Base-by-base conservation (phyloP, 2,888 invertebrate species). In the Amaurobius ferox region DNA sequence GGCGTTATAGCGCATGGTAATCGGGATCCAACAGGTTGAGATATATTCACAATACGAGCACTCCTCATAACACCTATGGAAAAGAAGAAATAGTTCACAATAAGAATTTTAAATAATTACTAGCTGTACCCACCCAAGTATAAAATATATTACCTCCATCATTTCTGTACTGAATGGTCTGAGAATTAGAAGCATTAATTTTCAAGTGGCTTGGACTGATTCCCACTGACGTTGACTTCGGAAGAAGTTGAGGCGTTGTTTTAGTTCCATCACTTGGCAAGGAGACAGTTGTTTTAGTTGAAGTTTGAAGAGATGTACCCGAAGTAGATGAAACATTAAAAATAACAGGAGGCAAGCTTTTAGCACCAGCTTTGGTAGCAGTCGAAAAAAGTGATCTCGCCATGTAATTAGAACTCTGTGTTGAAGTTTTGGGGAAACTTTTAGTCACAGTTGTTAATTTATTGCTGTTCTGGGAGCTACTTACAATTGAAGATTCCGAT, bases 141-240 rank as follows among this genome's bases (percentile, higher is more conserved):
- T n/a, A n/a, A n/a, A 44, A 55, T n/a, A n/a, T 16, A 32, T 64
- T 29, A 86, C 85, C 85, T 61, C 85, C 85, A 68, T 86, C 85
- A 68, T 86, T 78, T 32, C 85, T 79, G 28, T 86, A 86, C 28
- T 86, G 85, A 68, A 86, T 73, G 16, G 85, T 86, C 29, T 72
- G 73, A 11, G 85, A 32, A 44, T 32, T 68, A 19, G 85, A 62
- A 32, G 72, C 68, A 44, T 30, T 73, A 7, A 79, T 29, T 44
- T 86, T 86, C 40, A 86, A n/a, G n/a, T 78, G 70, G 29, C 67
- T 62, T 30, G 64, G 29, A 19, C 35, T 39, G 9, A 85, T 44
- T 48, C 83, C 83, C 19, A 77, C 48, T 28, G 72, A 35, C 11
- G 83, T 48, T 28, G 72, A 29, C 30, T 77, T 77, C 9, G 83